Base-by-base conservation (phyloP, 2,888 invertebrate species). In the Pteria penguin region DNA sequence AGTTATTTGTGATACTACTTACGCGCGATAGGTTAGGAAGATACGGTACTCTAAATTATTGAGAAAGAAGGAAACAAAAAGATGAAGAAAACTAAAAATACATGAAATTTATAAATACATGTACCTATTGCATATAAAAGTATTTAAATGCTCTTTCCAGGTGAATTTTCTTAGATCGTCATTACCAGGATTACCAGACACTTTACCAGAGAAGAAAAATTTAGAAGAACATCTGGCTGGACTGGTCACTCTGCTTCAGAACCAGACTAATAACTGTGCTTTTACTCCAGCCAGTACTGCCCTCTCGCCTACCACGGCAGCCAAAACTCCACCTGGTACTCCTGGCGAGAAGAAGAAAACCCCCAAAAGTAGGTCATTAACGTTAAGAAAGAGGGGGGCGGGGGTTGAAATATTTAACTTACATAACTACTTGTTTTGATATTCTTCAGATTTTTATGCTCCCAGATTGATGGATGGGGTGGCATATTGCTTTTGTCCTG, bases 151-250 rank as follows among this genome's bases (percentile, higher is more conserved):
- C n/a, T n/a, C n/a, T 22, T 86, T 85, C 27, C 83, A 93, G 93
- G 88, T 93, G 22, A 84, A 84, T 3, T 92, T 93, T 80, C 83
- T 93, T 14, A 90, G 91, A 58, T 85, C 88, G 11, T 85, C 92
- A 14, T 74, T 86, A 26, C 70, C 82, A 24, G 79, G 83, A 60
- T 77, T 88, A 29, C 85, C 83, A 57, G 91, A 90, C n/a, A 84
- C 85, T 65, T 83, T 80, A 8, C 79, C 89, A 5, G 91, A 91
- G 68, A 90, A 90, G 78, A 92, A 92, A 76, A 86, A 89, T 70
- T 82, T 93, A 76, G 90, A 90, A 45, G 86, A 88, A 24, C 79
- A 93, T n/a, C 81, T 93, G 45, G 84, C 86, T 66, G 88, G 90
- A 57, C 84, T 93, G 24, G 93, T 93, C 0, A 78, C 82, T 22